Conservation (phyloP, 2,888 invertebrate genomes). For the Drosophila nr. fundita region DNA sequence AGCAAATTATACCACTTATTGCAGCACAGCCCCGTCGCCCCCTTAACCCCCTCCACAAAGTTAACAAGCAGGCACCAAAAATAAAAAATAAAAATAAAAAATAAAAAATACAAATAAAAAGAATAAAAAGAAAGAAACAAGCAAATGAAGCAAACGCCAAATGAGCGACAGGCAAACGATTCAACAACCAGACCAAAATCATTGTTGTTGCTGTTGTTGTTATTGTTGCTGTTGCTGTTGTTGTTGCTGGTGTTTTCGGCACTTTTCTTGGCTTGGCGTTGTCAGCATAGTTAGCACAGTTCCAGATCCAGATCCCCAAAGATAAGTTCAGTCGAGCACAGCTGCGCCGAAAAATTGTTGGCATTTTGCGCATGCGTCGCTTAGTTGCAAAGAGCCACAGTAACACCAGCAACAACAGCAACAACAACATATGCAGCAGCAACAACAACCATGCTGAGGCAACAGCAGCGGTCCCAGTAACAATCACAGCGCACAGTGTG, state of each 20-base stretch:
- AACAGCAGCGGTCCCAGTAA: conserved; percentile 4
- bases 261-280: conserved; percentile 70
- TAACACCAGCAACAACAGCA: not conserved
- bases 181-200: conserved; percentile 41
- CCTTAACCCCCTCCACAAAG: conserved; percentile 12
- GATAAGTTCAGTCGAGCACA: conserved; percentile 65
- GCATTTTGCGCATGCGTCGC: conserved; percentile 80
- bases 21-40: conserved; percentile 25
- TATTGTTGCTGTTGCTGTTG: conserved; percentile 39
- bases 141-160: conserved; percentile 59
- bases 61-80: conserved; percentile 59
- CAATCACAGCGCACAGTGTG: conserved; percentile 57
- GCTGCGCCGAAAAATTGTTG: conserved; percentile 76
- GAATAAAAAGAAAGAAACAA: conserved; percentile 13
- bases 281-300: conserved; percentile 73
- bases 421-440: conserved; percentile 4
- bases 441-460: not conserved
- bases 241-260: conserved; percentile 65
- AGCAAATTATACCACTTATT: conserved; percentile 78
- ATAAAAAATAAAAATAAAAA: conserved; percentile 35
- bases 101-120: conserved; percentile 5
- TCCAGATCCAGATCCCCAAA: conserved; percentile 60
- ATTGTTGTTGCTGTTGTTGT: conserved; percentile 28
- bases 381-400: conserved; percentile 4
- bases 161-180: conserved; percentile 72